phyloP scores from a whole-genome alignment of 30 jellyfish, hydroid and myxozoan species.

The Cassiopea xamachana region DNA sequence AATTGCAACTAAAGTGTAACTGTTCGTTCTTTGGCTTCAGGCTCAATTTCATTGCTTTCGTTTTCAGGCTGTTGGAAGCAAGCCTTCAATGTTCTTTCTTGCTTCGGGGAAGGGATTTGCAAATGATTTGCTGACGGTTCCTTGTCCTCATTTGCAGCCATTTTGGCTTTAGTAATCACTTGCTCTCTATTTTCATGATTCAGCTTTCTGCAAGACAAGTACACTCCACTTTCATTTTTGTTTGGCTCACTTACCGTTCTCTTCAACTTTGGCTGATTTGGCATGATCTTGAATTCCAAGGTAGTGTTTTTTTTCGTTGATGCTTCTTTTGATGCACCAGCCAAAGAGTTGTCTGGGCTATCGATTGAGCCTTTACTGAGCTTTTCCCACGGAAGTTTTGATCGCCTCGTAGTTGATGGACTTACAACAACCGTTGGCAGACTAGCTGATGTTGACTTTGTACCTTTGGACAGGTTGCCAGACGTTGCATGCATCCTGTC shows the following conservation, averaged over 20 bases:
- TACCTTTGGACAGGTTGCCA: conserved; percentile 25
- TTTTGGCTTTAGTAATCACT: not conserved
- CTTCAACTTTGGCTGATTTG: conserved; percentile 40
- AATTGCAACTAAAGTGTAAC: not conserved
- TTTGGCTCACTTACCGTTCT: conserved; percentile 52
- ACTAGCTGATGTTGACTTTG: not conserved
- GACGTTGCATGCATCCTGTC: conserved; percentile 39
- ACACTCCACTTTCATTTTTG: conserved; percentile 16
- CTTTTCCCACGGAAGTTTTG: conserved; percentile 54
- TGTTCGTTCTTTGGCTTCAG: not conserved
- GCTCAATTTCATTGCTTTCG: not conserved
- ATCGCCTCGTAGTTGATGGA: conserved; percentile 42
- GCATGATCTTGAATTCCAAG: not conserved
- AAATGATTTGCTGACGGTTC: not conserved
- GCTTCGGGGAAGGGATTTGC: not conserved
- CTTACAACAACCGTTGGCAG: conserved; percentile 48
- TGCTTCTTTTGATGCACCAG: not conserved
- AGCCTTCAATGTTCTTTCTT: not conserved
- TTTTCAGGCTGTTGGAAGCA: conserved; percentile 1
- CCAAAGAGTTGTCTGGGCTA: not conserved
- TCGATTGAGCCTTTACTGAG: conserved; percentile 1
- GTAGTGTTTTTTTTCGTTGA: not conserved
- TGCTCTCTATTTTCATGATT: not conserved
- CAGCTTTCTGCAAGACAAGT: conserved; percentile 24
- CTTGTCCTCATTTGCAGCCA: not conserved